Conservation (phyloP, 2,888 invertebrate genomes). For the Sinhomidia bicolor region DNA sequence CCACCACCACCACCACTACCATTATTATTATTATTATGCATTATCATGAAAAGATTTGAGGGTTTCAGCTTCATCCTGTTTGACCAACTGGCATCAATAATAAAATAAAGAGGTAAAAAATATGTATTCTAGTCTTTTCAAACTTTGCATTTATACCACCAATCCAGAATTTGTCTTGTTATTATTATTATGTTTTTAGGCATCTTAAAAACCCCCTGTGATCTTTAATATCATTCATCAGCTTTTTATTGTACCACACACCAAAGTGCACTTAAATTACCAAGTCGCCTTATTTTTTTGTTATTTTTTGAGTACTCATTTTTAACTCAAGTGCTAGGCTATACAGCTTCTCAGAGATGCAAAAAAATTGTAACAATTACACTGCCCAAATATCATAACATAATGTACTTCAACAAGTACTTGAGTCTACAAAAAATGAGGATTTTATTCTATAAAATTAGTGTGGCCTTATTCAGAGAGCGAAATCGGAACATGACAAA, state of each 20-base stretch:
- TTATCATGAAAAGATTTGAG: constrained; percentile 41
- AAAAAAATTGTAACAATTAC: constrained; percentile 5
- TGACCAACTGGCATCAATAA: constrained; percentile 61
- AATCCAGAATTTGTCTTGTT: background rate
- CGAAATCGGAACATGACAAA: constrained; percentile 62
- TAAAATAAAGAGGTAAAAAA: background rate
- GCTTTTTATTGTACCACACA: constrained; percentile 14
- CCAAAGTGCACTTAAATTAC: constrained; percentile 21
- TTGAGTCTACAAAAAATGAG: background rate
- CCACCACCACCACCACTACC: too few species aligned
- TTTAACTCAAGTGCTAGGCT: background rate
- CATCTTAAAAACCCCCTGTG: background rate
- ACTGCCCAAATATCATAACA: background rate
- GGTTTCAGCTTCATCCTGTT: constrained; percentile 61
- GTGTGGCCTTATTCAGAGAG: constrained; percentile 59
- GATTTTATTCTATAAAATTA: constrained; percentile 49
- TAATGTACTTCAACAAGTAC: background rate
- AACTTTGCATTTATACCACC: background rate
- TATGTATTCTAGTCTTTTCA: background rate
- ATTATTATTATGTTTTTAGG: background rate
- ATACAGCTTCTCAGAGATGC: background rate
- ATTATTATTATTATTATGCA: constrained; percentile 44
- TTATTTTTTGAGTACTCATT: constrained; percentile 1
- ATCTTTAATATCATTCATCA: constrained; percentile 1
- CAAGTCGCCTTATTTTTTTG: constrained; percentile 13